Evolutionary conservation across 2,888 invertebrate genomes (phyloP), one percentile per base, ranked within the genome.

Genomic region (Sacculina carcini): DNA sequence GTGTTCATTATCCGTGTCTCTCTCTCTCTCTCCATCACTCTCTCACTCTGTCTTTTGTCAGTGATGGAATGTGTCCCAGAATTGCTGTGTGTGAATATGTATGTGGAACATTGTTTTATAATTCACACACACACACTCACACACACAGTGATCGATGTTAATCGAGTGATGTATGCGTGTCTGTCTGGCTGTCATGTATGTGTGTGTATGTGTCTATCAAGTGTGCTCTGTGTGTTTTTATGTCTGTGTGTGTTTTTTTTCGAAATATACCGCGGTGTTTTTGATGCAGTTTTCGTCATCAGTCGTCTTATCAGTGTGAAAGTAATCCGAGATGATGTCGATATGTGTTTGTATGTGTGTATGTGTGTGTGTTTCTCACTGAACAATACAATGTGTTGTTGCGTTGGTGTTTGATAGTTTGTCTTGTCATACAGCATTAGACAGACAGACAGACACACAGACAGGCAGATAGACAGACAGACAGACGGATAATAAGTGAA

Each of bases 11-110:
- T 36, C 49, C 38, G 36, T 49, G 24, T 36, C 38, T 49, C 38
- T 36, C 49, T 49, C 36, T 49, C 38, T 49, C 49, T 49, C 49
- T 49, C 49, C 38, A 26, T 38, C 50, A 24, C 39, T 50, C 36
- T n/a, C n/a, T n/a, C n/a, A n/a, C 19, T 36, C 36, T 16, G 5
- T 36, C 36, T 36, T 36, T 36, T n/a, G n/a, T n/a, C n/a, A n/a
- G n/a, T n/a, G n/a, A n/a, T n/a, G n/a, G n/a, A n/a, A n/a, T n/a
- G n/a, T n/a, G n/a, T n/a, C n/a, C n/a, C n/a, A n/a, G n/a, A n/a
- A 52, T 21, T 29, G 34, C 32, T 32, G 38, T 5, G 23, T 26
- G 29, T 24, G 21, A 42, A n/a, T 42, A 48, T 19, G 9, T 7
- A 48, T 6, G 14, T 48, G 16, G 14, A 48, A 14, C 29, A 48